Base-by-base conservation (phyloP, 1,140 invertebrate species). In the Sipha flava region DNA sequence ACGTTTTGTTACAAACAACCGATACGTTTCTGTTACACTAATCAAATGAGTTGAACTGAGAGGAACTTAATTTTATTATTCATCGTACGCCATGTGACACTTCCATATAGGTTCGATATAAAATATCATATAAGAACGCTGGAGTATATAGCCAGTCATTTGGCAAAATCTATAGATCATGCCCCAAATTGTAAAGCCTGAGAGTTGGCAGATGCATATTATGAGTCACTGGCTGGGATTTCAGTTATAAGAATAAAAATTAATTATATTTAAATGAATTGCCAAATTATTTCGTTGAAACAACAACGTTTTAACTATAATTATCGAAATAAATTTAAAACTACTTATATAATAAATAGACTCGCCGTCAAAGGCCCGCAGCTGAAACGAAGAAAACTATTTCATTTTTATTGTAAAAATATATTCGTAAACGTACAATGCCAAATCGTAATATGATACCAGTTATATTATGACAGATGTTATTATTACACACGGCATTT, bases 361-460 rank as follows among this genome's bases (percentile, higher is more conserved):
- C 4, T 64, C 9, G 26, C 18, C 31, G 31, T n/a, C 12, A 64
- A 37, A 64, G 37, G 14, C 1, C 14, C 40, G 40, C 10, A 12
- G 9, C 9, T 14, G 7, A 59, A 7, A 1, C 29, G 7, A 23
- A 45, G 10, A 45, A 70, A 47, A 31, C 26, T 23, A 21, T 37
- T 26, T 14, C 26, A 40, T 75, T 34, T 75, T 26, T 31, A 70
- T 47, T 14, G 21, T 34, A 54, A 75, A 75, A 77, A 29, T 26
- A 29, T 26, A 34, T 54, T 40, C 4, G 7, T 10, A 52, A 52
- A 34, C 26, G 59, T 54, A 34, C 70, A 37, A 57, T 77, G 73
- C 73, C 73, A 77, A 77, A 57, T 43, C 10, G 73, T 77, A 77
- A 77, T 57, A 26, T 77, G 73, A 77, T 59, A 77, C 12, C 23